Base-by-base conservation (phyloP, 2,113 vertebrate genomes). In the Oryctolagus cuniculus region DNA sequence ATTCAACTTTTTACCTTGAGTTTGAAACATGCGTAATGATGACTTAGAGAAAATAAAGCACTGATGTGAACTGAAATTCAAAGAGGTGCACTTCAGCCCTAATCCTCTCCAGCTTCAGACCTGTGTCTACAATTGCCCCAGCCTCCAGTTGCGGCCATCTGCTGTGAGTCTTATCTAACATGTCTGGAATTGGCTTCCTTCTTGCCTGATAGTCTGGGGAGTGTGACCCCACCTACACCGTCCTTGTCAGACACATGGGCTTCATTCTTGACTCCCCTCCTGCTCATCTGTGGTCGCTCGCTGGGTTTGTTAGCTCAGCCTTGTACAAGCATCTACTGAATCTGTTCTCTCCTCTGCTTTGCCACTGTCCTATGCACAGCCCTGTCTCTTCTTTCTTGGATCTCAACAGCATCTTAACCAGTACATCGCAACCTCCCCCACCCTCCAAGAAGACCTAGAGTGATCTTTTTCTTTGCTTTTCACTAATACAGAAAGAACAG, bases 21-120 rank as follows among this genome's bases (percentile, higher is more conserved):
- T 77, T 93, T 89, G 61, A 64, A 93, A 51, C 64, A 79, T 58
- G 16, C 61, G 3, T 74, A 69, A 77, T 21, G 74, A 49, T 77
- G 69, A 72, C 24, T 87, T 75, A 74, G 24, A 69, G 63, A 80
- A 85, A 87, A 89, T 44, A 86, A 94, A 91, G 91, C 49, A 87
- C 22, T 27, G 38, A 73, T 69, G 6, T 44, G 67, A 61, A 61
- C 77, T 84, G 88, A 90, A 92, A 89, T 81, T 87, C 27, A 70
- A n/a, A 64, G 77, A 85, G 9, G 6, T 86, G 55, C 15, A 53
- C 91, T 93, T 87, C 7, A 31, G n/a, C 89, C 49, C 5, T 89
- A 86, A 82, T 74, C n/a, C 27, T 73, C 80, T 73, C 31, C 31
- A 51, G 21, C 58, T 95, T 70, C 66, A 80, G 70, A 80, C 31